Conservation (phyloP, 30 jellyfish, hydroid and myxozoan genomes). For the Sanderia malayensis region DNA sequence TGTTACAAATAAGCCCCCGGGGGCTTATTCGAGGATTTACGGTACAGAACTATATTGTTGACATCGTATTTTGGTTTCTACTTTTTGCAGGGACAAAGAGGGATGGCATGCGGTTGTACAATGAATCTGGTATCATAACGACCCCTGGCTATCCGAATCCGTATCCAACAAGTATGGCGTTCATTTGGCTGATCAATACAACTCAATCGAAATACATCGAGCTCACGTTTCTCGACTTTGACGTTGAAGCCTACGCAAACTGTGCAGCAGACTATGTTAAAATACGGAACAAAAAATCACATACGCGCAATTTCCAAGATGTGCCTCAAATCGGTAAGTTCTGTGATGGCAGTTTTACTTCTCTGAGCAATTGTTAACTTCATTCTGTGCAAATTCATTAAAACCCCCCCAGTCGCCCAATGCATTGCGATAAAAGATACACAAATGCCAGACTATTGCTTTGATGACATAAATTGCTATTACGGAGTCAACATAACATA, state of each 20-base stretch:
- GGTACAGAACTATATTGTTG: too few species aligned
- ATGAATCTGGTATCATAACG: conserved; percentile 65
- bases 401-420: too few species aligned
- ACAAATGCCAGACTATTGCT: too few species aligned
- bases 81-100: conserved; percentile 40
- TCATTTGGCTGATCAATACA: conserved; percentile 90
- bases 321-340: conserved; percentile 93
- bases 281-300: conserved; percentile 54
- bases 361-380: too few species aligned
- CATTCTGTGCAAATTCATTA: too few species aligned
- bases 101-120: conserved; percentile 42
- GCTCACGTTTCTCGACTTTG: conserved; percentile 77
- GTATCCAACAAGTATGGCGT: conserved; percentile 72
- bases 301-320: conserved; percentile 43
- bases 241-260: conserved; percentile 75
- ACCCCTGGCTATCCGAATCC: conserved; percentile 81
- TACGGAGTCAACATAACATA: too few species aligned
- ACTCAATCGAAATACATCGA: conserved; percentile 64
- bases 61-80: too few species aligned
- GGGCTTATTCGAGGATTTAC: too few species aligned
- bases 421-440: too few species aligned
- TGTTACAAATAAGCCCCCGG: too few species aligned
- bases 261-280: conserved; percentile 83
- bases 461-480: too few species aligned
- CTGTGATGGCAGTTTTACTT: too few species aligned